phyloP scores from a whole-genome alignment of 2,888 invertebrate genomes.

The Horisme vitalbata region DNA sequence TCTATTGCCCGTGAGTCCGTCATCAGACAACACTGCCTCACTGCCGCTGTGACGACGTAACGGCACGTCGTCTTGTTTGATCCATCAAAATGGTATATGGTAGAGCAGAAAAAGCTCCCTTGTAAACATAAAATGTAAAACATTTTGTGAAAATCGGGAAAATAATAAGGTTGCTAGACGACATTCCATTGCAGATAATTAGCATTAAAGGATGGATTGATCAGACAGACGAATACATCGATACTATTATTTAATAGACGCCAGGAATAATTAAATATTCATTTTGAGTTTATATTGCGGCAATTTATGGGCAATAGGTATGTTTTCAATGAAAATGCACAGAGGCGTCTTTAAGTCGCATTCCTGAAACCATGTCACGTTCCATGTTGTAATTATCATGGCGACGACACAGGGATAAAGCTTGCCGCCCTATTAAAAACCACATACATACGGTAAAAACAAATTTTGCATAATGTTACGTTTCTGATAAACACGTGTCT shows the following conservation, averaged over 20 bases:
- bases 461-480: slow-evolving; percentile 26
- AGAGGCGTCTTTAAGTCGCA: slow-evolving; percentile 45
- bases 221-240: slow-evolving; percentile 41
- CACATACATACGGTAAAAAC: slow-evolving; percentile 35
- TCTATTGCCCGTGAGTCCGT: slow-evolving; percentile 21
- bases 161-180: slow-evolving; percentile 12
- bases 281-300: slow-evolving; percentile 38
- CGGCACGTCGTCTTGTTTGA: not conserved
- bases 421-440: slow-evolving; percentile 31
- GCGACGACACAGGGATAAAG: slow-evolving; percentile 37
- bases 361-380: slow-evolving; percentile 60
- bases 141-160: slow-evolving; percentile 1
- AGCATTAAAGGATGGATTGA: slow-evolving; percentile 37
- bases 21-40: slow-evolving; percentile 4
- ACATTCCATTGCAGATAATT: slow-evolving; percentile 35
- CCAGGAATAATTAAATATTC: slow-evolving; percentile 45
- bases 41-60: not conserved
- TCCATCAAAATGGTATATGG: too few relatives aligned
- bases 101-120: too few relatives aligned
- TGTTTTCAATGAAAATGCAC: slow-evolving; percentile 41
- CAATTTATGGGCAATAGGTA: slow-evolving; percentile 36
- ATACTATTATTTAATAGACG: slow-evolving; percentile 39
- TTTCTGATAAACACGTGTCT: slow-evolving; percentile 1
- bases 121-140: too few relatives aligned
- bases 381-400: slow-evolving; percentile 44